Percentiles rank a stretch among this genome's conserved stretches.
These are phyloP conservation scores for Mallateleia sp. DNA, from an alignment of 2,888 invertebrate species.

Conservation along the genomic window DNA sequence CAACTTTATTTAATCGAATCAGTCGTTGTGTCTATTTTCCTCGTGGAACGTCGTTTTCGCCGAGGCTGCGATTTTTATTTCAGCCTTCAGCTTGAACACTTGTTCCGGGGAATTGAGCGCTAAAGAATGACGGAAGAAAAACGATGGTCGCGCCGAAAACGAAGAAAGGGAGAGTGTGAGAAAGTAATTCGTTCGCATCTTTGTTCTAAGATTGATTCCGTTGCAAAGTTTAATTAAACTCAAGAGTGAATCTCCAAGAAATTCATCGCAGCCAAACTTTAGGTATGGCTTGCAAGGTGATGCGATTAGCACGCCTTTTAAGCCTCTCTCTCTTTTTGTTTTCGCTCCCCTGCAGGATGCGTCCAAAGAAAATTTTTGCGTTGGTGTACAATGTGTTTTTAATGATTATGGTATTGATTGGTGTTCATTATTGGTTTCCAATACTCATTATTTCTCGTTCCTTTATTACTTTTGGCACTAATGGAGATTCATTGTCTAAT, in stretches of 20 bases:
- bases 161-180: constrained; percentile 69
- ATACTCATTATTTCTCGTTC: constrained; percentile 16
- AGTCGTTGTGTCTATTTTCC: constrained; percentile 38
- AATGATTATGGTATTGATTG: background rate
- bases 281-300: constrained; percentile 40
- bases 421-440: constrained; percentile 25
- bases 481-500: no score
- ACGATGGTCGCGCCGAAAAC: constrained; percentile 57
- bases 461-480: background rate
- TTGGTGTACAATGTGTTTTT: constrained; percentile 1
- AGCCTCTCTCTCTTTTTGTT: constrained; percentile 15
- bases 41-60: constrained; percentile 40
- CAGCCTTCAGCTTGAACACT: constrained; percentile 2
- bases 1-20: constrained; percentile 64
- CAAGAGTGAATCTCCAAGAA: constrained; percentile 64
- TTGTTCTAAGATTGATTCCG: constrained; percentile 75
- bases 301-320: constrained; percentile 54
- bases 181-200: constrained; percentile 73
- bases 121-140: constrained; percentile 63
- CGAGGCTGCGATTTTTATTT: constrained; percentile 59
- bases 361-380: background rate
- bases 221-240: constrained; percentile 72
- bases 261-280: constrained; percentile 46
- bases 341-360: constrained; percentile 10
- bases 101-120: constrained; percentile 58